Conservation (phyloP, 2,888 invertebrate species). For the Stegana nigrithorax region DNA sequence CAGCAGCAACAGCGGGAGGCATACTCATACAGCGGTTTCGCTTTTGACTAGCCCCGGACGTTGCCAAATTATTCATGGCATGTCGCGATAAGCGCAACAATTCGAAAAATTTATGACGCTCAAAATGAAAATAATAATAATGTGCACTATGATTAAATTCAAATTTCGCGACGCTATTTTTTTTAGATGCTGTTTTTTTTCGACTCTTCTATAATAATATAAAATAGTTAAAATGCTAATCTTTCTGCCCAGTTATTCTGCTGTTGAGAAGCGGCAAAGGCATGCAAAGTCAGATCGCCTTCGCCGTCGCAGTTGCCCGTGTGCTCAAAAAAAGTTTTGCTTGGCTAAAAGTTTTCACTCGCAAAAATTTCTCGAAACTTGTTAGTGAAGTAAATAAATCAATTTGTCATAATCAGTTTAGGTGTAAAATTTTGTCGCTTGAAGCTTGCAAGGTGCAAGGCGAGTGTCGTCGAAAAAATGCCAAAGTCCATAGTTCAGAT, state of each 20-base stretch:
- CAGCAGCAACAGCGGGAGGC: too few species aligned
- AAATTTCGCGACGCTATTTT: constrained; percentile 43
- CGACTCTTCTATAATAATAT: constrained; percentile 46
- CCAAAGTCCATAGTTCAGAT: neutral
- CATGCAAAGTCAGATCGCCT: neutral
- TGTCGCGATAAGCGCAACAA: constrained; percentile 10
- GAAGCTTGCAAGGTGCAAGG: constrained; percentile 28
- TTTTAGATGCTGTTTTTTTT: too few species aligned
- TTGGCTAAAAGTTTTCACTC: constrained; percentile 44
- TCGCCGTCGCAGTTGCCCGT: constrained; percentile 28
- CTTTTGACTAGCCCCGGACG: neutral
- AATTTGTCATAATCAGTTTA: constrained; percentile 64
- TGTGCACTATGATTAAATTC: constrained; percentile 12
- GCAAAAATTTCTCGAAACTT: constrained; percentile 54
- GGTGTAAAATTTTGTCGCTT: constrained; percentile 56
- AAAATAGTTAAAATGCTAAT: constrained; percentile 52
- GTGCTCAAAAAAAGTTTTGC: constrained; percentile 50
- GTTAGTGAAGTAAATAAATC: constrained; percentile 64
- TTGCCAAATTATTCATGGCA: constrained; percentile 31
- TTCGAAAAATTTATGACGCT: constrained; percentile 6
- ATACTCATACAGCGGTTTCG: constrained; percentile 10
- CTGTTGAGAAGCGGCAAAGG: neutral
- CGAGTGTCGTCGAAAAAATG: constrained; percentile 4
- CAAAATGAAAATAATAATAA: constrained; percentile 8
- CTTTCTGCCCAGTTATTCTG: constrained; percentile 25